A percentile compares a stretch with the other conserved stretches of the same genome.
phyloP scores from a whole-genome alignment of 2,888 invertebrate species.

The Lysandra bellargus region DNA sequence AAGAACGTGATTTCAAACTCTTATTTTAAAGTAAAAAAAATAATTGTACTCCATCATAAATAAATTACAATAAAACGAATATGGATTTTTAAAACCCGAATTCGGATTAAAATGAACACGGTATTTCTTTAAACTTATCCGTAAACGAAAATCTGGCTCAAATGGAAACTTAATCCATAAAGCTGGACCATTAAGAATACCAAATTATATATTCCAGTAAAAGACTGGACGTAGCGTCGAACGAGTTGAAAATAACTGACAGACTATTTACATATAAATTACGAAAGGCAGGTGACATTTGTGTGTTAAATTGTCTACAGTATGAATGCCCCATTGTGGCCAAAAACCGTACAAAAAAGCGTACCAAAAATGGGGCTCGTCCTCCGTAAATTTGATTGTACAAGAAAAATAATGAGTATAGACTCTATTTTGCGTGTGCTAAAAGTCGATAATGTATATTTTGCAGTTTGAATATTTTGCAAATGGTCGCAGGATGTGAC shows the following conservation, averaged over 20 bases:
- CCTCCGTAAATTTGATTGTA: neutral
- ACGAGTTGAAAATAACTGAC: slow-evolving; percentile 13
- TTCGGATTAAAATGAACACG: neutral
- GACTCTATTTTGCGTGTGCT: too few relatives aligned
- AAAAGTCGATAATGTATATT: too few relatives aligned
- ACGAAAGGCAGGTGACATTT: neutral
- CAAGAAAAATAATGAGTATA: neutral
- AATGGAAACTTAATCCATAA: slow-evolving; percentile 11
- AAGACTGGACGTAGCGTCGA: neutral
- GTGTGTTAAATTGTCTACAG: neutral
- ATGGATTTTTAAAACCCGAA: too few relatives aligned
- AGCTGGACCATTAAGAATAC: neutral
- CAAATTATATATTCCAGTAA: slow-evolving; percentile 17
- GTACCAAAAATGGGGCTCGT: too few relatives aligned
- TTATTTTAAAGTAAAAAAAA: too few relatives aligned
- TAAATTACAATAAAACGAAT: too few relatives aligned
- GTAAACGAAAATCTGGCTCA: neutral
- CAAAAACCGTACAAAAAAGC: neutral
- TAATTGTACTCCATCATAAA: too few relatives aligned
- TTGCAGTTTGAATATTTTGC: too few relatives aligned
- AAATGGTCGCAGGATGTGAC: too few relatives aligned
- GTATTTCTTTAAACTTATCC: neutral
- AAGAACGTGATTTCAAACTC: too few relatives aligned
- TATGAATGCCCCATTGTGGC: neutral
- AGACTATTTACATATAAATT: neutral